These are phyloP conservation scores for Pristionchus japonicus DNA, from an alignment of 2,888 invertebrate genomes.

Conservation along the genomic window DNA sequence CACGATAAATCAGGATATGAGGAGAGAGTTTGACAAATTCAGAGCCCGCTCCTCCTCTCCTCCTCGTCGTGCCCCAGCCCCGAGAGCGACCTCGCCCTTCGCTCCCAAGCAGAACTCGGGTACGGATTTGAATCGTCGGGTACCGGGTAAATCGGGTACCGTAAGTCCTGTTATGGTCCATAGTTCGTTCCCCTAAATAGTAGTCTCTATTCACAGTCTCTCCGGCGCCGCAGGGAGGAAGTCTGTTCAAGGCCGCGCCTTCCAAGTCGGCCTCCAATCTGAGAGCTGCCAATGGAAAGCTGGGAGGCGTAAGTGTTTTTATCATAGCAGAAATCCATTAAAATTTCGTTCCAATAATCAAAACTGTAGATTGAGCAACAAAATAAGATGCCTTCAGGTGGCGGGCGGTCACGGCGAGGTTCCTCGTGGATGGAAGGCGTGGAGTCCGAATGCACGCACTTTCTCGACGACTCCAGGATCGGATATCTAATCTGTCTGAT, in stretches of 20 bases:
- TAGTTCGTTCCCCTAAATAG: too few species aligned
- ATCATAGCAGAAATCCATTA: not conserved
- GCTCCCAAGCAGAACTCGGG: conserved; percentile 28
- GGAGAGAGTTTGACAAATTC: not conserved
- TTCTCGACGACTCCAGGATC: conserved; percentile 7
- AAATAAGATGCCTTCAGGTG: too few species aligned
- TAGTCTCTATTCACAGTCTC: not conserved
- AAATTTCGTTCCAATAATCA: too few species aligned
- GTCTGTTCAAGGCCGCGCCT: not conserved
- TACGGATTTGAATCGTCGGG: not conserved
- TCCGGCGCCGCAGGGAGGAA: not conserved
- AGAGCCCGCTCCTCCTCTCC: not conserved
- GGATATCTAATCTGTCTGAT: not conserved
- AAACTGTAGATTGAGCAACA: not conserved
- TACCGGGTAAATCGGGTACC: too few species aligned
- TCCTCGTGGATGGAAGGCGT: conserved; percentile 62
- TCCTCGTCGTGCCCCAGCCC: not conserved
- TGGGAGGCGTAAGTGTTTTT: conserved; percentile 56
- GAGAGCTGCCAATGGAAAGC: conserved; percentile 41
- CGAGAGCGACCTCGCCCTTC: not conserved
- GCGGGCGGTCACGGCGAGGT: conserved; percentile 57
- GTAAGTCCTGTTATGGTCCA: too few species aligned
- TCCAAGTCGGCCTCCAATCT: not conserved
- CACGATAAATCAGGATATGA: too few species aligned
- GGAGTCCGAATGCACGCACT: conserved; percentile 51